Conservation (phyloP, 2,797 vertebrate species). For the Sebastes minor region DNA sequence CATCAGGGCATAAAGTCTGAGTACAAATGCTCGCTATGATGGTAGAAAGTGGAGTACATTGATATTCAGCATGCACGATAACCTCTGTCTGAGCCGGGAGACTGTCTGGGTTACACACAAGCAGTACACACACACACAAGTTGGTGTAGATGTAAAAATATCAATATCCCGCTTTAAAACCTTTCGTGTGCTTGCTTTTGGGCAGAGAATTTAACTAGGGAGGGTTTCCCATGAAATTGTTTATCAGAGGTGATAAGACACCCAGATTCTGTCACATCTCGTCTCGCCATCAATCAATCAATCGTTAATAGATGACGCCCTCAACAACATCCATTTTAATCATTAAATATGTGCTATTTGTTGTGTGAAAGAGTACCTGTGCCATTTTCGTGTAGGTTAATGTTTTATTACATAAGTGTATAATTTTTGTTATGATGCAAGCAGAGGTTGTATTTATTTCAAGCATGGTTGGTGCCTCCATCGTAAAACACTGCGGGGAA, state of each 20-base stretch:
- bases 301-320: not conserved
- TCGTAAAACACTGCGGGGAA: fast-evolving
- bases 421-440: not conserved
- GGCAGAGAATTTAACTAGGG: not conserved
- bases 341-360: too few relatives aligned
- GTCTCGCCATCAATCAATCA: not conserved
- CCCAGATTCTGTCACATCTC: not conserved
- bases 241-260: not conserved
- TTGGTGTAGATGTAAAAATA: not conserved
- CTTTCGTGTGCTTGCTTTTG: not conserved
- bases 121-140: not conserved
- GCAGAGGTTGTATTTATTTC: not conserved
- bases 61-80: slow-evolving; percentile 16
- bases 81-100: slow-evolving; percentile 26
- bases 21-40: not conserved
- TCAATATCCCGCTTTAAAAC: not conserved
- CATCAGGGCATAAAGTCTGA: not conserved
- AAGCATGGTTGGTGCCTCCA: not conserved
- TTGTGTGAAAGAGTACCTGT: fast-evolving
- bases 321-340: not conserved
- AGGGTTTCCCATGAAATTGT: not conserved
- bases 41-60: slow-evolving; percentile 6
- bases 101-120: slow-evolving; percentile 30
- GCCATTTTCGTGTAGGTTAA: fast-evolving
- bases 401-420: not conserved